These are phyloP conservation scores for Drosophila falleni DNA, from an alignment of 2,888 invertebrate genomes.

Conservation along the genomic window DNA sequence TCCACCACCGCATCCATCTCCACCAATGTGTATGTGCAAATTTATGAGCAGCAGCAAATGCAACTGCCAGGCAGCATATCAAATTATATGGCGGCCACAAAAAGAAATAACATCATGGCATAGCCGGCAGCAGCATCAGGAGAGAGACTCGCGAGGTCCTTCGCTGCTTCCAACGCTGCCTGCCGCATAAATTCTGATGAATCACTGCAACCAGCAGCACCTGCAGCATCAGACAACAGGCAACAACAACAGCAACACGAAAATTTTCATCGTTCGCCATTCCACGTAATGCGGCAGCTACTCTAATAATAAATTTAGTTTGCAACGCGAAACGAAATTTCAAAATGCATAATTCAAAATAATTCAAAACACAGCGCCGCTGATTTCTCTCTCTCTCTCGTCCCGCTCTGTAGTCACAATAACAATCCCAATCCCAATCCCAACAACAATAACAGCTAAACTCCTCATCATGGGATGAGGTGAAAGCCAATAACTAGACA, in stretches of 20 bases:
- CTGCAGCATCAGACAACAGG: slow-evolving; percentile 37
- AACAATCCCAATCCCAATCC: too few species aligned
- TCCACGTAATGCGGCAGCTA: slow-evolving; percentile 80
- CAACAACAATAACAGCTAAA: neutral
- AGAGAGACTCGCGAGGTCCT: slow-evolving; percentile 27
- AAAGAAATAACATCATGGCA: slow-evolving; percentile 61
- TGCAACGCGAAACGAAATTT: slow-evolving; percentile 72
- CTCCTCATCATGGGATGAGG: neutral
- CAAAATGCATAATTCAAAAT: slow-evolving; percentile 80
- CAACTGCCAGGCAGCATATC: slow-evolving; percentile 77
- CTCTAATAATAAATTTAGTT: slow-evolving; percentile 83
- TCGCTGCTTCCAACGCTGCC: slow-evolving; percentile 21
- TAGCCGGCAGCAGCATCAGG: slow-evolving; percentile 16
- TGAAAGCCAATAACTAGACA: slow-evolving; percentile 18
- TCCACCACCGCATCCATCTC: neutral
- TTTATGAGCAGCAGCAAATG: slow-evolving; percentile 76
- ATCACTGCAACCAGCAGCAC: slow-evolving; percentile 67
- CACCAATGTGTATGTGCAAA: slow-evolving; percentile 50
- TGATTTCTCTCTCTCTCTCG: slow-evolving; percentile 45
- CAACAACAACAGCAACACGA: slow-evolving; percentile 30
- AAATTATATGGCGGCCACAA: slow-evolving; percentile 79
- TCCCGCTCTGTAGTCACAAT: slow-evolving; percentile 25
- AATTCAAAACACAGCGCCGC: slow-evolving; percentile 69
- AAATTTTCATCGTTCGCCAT: slow-evolving; percentile 58
- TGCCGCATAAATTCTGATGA: slow-evolving; percentile 77